phyloP scores from a whole-genome alignment of 2,113 vertebrate genomes.

The Rafetus swinhoei region DNA sequence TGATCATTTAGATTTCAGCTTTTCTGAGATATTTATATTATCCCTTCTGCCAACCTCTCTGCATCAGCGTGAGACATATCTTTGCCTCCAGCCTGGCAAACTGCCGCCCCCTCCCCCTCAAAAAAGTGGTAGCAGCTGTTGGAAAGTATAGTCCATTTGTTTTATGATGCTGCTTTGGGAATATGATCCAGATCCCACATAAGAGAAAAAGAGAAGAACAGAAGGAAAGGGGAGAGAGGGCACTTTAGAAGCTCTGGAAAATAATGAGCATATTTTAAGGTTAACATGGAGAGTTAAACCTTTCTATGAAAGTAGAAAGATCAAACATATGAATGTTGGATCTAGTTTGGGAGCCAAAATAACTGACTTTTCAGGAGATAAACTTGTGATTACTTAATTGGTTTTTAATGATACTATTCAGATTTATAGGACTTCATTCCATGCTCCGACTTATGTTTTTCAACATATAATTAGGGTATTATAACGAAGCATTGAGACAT shows the following conservation, averaged over 20 bases:
- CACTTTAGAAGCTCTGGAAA: conserved; percentile 10
- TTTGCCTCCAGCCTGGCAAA: conserved; percentile 15
- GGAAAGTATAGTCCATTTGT: conserved; percentile 33
- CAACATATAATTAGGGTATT: not conserved
- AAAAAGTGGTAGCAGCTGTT: conserved; percentile 51
- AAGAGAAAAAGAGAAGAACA: not conserved
- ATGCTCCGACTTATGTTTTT: not conserved
- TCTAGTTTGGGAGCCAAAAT: not conserved
- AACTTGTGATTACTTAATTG: not conserved
- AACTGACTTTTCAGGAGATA: not conserved
- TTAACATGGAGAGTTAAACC: not conserved
- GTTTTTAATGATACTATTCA: not conserved
- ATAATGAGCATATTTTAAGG: conserved; percentile 18
- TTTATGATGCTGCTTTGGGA: conserved; percentile 41
- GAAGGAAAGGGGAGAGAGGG: not conserved
- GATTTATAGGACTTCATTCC: not conserved
- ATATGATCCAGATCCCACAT: conserved; percentile 32
- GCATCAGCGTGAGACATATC: not conserved
- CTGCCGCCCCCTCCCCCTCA: not conserved
- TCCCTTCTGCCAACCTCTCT: conserved; percentile 15
- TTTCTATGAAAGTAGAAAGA: not conserved
- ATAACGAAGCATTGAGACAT: not conserved
- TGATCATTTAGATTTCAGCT: not conserved
- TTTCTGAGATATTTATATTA: not conserved
- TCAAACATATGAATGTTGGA: not conserved